Base-by-base conservation (phyloP, 2,113 vertebrate genomes). In the cattle (Bos taurus) region DNA sequence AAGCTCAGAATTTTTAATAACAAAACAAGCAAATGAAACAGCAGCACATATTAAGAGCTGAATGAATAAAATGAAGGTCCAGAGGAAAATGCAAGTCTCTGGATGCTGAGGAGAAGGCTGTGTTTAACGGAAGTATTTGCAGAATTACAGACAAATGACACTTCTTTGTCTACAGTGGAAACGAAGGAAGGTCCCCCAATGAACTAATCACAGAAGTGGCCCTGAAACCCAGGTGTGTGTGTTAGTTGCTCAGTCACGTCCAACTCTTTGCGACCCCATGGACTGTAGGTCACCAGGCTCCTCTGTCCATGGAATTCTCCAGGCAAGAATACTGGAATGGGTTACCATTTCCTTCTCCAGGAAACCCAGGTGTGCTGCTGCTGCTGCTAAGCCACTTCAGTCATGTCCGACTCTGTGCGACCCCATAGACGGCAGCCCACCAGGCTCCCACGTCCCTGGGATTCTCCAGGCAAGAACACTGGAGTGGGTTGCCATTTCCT, bases 1-100 rank as follows among this genome's bases (percentile, higher is more conserved):
- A 97, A 94, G 36, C n/a, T 95, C 43, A 23, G 46, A 90, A 67
- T 81, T 81, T 95, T 94, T 56, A 96, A 96, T 95, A 25, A 57
- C 5, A 91, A 90, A 54, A 54, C 17, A 94, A 62, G 46, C 23
- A 43, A 91, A 92, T 40, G 14, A 81, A 96, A 97, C 30, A 94
- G 8, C 21, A 92, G 48, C 14, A 40, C 54, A 81, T 78, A 33
- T 30, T 82, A 96, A 96, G 59, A 88, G 25, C 6, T 64, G 21
- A 88, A 77, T 57, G 23, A 95, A 95, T 81, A 28, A 88, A 94
- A 77, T 50, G 40, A 92, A 46, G 33, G 52, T 81, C 97, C 30
- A 60, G 25, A 92, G 21, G 43, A 83, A 23, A 87, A 94, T 88
- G 14, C 17, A 77, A 80, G 59, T 91, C 54, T 91, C 48, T 90